Base-by-base conservation (phyloP, 2,113 vertebrate species). In the Panthera tigris region DNA sequence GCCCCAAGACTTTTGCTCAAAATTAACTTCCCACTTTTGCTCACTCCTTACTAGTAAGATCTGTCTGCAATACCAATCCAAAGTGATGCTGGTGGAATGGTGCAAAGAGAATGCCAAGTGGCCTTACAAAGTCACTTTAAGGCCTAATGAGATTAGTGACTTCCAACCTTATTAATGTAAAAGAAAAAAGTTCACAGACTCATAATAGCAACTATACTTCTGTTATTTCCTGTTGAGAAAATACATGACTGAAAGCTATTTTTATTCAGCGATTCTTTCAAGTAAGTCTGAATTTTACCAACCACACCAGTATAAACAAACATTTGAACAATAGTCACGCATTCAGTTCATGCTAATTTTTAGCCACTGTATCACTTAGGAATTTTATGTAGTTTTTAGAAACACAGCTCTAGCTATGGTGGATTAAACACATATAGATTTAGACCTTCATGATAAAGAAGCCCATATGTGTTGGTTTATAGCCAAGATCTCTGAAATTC, bases 211-310 rank as follows among this genome's bases (percentile, higher is more conserved):
- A 29, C n/a, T 55, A 45, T 33, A n/a, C 63, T 86, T 55, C 52
- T 89, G 27, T 13, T 55, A 61, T 63, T 96, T 96, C 31, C 50
- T 94, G 41, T 79, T 85, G 92, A 86, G 68, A 95, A 85, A 81
- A 52, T 39, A 55, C 29, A 36, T 13, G 66, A 25, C 81, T 29
- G 63, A 29, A 50, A 33, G 50, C n/a, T 79, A 55, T 76, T 90
- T 97, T 90, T 95, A 76, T 89, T 92, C 23, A 76, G 29, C 36
- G 80, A 4, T 61, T 93, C 52, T 94, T 97, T 95, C 68, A 89
- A 89, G n/a, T 74, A 65, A 89, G 63, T 89, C 65, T 65, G 87
- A 83, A 31, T 89, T 31, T 92, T 79, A 87, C 68, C 89, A 89
- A 83, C n/a, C 52, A 55, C n/a, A 55, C 2, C 14, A 83, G n/a